Evolutionary conservation across 2,797 vertebrate species (phyloP), one percentile per base, ranked within the genome.

Genomic region (Scleropages formosus): DNA sequence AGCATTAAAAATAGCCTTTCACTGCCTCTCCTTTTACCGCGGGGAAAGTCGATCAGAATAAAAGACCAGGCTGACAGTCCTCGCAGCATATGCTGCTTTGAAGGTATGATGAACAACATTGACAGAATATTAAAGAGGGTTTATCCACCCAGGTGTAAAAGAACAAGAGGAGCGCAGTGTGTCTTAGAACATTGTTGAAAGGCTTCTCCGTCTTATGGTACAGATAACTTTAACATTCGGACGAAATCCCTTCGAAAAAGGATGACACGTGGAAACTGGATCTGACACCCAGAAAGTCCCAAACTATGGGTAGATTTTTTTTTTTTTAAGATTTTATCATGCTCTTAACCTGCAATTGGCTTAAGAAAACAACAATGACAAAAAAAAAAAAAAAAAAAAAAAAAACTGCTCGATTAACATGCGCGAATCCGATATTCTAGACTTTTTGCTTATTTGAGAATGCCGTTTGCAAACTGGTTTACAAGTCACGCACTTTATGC

Each of bases 161-260:
- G n/a, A 13, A 20, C 61, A 74, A 77, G 39, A 75, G 26, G 66
- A 74, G 77, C 27, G 39, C 76, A 68, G 31, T 51, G 68, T 76
- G 49, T 70, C 75, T 71, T 62, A 10, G 64, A 18, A 58, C 44
- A 56, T 1, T 27, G 72, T 74, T 75, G 22, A 8, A 4, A 63
- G 6, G 39, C 10, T 79, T 80, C 69, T 53, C 72, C 71, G 60
- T 84, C 77, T 65, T 59, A 47, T 78, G 3, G 20, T 8, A 69
- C 49, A 13, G 8, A 24, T 13, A 56, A 56, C 61, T 24, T 20
- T 61, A 49, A 68, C 18, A 8, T n/a, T 44, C 22, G 68, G 8
- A 26, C n/a, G 8, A 47, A 20, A 44, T 24, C 22, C 47, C 20
- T 24, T 67, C 20, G 22, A 68, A 68, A 68, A 49, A 49, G 26